Evolutionary conservation across 2,113 vertebrate genomes (phyloP), one percentile per base, ranked within the genome.

Genomic region (Nibea albiflora): DNA sequence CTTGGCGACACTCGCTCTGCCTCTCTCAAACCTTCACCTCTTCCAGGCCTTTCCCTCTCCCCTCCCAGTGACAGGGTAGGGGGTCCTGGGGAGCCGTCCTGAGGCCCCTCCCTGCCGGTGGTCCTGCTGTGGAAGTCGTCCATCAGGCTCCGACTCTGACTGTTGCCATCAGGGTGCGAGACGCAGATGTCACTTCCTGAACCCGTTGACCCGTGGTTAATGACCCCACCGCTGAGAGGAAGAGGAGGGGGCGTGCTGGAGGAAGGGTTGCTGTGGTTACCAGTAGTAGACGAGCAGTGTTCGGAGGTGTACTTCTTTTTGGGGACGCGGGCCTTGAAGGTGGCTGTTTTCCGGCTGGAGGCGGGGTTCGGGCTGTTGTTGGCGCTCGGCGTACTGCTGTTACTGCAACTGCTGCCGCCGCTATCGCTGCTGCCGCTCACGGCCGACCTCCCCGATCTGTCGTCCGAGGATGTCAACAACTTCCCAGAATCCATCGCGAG

Each of bases 281-380:
- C 88, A 70, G 84, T 72, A 42, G 75, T 44, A 46, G 88, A 81
- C 4, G 84, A 85, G 84, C 89, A 96, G 31, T 96, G 97, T 72
- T 97, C 97, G 3, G 95, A 97, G 28, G 95, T 96, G 54, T 96
- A 96, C 84, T 97, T 98, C 93, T 97, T 97, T 88, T 97, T 97
- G 68, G 97, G 97, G 0, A 96, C 95, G 0, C 96, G 95, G 1
- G 96, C 95, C 85, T 98, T 98, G 85, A 98, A 98, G 4, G 97
- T 97, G 82, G 96, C 96, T 0, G 96, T 98, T 92, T 97, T 97
- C 0, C 97, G 95, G 85, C 94, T 98, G 60, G 93, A 68, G 85
- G 95, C 73, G 69, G 94, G 93, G 84, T 95, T 95, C 57, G 91
- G 97, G 92, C 94, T 96, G 94, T 83, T 96, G 95, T 88, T 94